Conservation (phyloP, 2,113 vertebrate genomes). For the Tapirus terrestris region DNA sequence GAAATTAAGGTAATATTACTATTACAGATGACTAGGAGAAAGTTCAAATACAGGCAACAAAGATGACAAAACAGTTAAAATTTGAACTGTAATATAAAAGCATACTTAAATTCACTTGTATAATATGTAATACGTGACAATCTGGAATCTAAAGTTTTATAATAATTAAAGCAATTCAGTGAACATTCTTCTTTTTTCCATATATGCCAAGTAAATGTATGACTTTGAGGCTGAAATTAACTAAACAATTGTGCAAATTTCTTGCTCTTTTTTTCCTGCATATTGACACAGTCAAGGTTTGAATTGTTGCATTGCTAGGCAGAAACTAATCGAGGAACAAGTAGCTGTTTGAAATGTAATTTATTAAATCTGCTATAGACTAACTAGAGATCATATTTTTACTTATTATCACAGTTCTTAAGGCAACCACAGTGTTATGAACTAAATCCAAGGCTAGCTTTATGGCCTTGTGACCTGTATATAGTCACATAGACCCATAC, state of each 20-base stretch:
- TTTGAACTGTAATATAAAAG: neutral
- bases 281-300: neutral
- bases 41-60: neutral
- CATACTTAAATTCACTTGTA: neutral
- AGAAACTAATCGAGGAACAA: neutral
- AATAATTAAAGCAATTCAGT: neutral
- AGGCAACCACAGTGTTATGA: neutral
- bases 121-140: neutral
- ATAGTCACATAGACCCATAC: neutral
- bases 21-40: neutral
- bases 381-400: neutral
- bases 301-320: neutral
- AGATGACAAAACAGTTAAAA: neutral
- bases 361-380: neutral
- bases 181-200: neutral
- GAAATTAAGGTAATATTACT: neutral
- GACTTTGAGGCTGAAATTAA: neutral
- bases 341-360: neutral
- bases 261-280: neutral
- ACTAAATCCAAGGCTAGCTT: neutral
- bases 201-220: neutral
- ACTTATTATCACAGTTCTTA: neutral
- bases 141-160: neutral
- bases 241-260: neutral
- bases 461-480: neutral